phyloP scores from a whole-genome alignment of 2,888 invertebrate species.

The Caenorhabditis sp. region DNA sequence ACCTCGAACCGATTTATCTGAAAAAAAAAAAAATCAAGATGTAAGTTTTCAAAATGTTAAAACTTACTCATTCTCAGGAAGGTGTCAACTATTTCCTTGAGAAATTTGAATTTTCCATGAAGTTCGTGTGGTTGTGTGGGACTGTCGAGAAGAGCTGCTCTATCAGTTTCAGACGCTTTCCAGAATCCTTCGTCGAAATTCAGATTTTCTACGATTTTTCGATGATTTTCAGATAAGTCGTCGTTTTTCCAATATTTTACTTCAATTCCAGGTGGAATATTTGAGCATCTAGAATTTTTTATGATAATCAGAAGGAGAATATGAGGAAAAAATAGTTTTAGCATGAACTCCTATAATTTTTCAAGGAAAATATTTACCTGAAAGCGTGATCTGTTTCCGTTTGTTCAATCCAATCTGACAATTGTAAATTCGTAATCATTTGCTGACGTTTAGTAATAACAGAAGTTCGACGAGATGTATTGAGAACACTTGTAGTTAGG shows the following conservation, averaged over 20 bases:
- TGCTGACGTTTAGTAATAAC: conserved; percentile 36
- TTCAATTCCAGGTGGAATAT: conserved; percentile 35
- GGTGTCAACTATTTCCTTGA: conserved; percentile 15
- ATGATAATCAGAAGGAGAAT: too few relatives aligned
- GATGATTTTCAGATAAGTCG: conserved; percentile 5
- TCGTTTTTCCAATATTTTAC: conserved; percentile 28
- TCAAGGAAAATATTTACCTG: conserved; percentile 8
- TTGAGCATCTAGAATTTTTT: conserved; percentile 17
- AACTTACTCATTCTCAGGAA: conserved; percentile 30
- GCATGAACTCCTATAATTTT: background rate
- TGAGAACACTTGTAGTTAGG: conserved; percentile 20
- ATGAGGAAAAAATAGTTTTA: background rate
- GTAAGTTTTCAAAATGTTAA: background rate
- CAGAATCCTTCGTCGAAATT: background rate
- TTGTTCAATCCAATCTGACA: conserved; percentile 43
- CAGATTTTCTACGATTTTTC: conserved; percentile 11
- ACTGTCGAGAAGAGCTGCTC: background rate
- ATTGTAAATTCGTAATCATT: conserved; percentile 33
- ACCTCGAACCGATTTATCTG: background rate
- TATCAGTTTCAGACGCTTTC: conserved; percentile 3
- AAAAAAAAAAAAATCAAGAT: background rate
- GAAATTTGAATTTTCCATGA: conserved; percentile 23
- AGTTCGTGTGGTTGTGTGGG: background rate
- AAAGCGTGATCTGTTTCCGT: conserved; percentile 32
- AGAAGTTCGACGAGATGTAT: conserved; percentile 25